phyloP scores from a whole-genome alignment of 2,797 vertebrate genomes.

The Taeniopygia guttata region DNA sequence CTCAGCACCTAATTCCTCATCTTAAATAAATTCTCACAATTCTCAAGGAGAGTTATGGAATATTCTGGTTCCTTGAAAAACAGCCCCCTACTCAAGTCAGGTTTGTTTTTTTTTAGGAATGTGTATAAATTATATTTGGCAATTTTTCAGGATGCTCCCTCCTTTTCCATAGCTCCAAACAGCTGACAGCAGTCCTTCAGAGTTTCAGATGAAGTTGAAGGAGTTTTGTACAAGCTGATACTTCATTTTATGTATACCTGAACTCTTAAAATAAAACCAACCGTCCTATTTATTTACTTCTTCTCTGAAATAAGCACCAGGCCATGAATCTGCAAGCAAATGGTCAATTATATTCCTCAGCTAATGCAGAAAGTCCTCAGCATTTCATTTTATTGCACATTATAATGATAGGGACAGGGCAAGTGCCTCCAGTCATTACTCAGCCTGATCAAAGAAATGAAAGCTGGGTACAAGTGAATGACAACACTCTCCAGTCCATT shows the following conservation, averaged over 20 bases:
- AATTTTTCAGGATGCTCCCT: background rate
- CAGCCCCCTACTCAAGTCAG: background rate
- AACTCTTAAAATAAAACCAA: background rate
- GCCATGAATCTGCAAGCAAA: conserved; percentile 10
- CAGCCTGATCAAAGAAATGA: conserved; percentile 60
- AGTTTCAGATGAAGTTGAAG: background rate
- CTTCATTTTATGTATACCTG: background rate
- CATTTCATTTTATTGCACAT: conserved; percentile 54
- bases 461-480: conserved; percentile 38
- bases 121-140: no score
- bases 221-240: background rate
- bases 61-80: background rate
- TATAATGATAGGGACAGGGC: conserved; percentile 59
- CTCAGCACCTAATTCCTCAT: background rate
- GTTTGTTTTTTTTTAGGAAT: background rate
- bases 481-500: conserved; percentile 46
- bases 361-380: background rate
- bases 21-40: background rate
- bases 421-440: conserved; percentile 65
- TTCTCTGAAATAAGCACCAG: conserved; percentile 4
- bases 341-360: conserved; percentile 26
- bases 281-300: background rate
- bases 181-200: background rate
- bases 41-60: background rate
- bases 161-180: background rate